Base-by-base conservation (phyloP, 1,140 invertebrate species). In the Hylaeus volcanicus region DNA sequence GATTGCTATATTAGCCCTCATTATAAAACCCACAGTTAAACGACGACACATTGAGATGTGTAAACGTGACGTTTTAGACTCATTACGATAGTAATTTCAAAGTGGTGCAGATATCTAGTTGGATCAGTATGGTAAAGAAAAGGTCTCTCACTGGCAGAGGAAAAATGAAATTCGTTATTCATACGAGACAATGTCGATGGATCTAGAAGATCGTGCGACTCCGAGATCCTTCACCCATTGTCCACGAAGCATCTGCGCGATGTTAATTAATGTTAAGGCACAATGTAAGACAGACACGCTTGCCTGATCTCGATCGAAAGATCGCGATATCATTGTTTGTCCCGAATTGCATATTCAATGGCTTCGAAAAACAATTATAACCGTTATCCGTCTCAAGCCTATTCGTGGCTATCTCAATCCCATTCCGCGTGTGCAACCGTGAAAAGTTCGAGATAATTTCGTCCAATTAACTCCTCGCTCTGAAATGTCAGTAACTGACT, bases 311-410 rank as follows among this genome's bases (percentile, higher is more conserved):
- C 26, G 56, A 73, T 48, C 37, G 37, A 14, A n/a, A 26, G 45
- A 75, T 75, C 73, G 53, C 61, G 73, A 75, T 75, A 75, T 66
- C 61, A 75, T 75, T 75, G 73, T 75, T 65, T 11, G 61, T n/a
- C 39, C 9, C 6, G 48, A 41, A 75, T 48, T 65, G 73, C 61
- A 65, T 75, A 75, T 75, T 75, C 73, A 75, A 75, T 55, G 55
- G 73, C 61, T 75, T 75, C 61, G 73, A 75, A 48, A 75, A 75
- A 75, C 73, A 75, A 75, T 75, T 75, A 75, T 65, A 75, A 75
- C 61, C 15, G 73, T 75, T 75, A 75, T 65, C 51, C 41, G 61
- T 55, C 39, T 66, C 12, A 43, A 26, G 73, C 39, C 48, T 75
- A 65, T 75, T 75, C 73, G 12, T 8, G 55, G 73, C 39, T 75